A percentile compares a stretch with the other conserved stretches of the same genome.
These are phyloP conservation scores for Mermis nigrescens DNA, from an alignment of 2,888 invertebrate genomes.

Conservation along the genomic window DNA sequence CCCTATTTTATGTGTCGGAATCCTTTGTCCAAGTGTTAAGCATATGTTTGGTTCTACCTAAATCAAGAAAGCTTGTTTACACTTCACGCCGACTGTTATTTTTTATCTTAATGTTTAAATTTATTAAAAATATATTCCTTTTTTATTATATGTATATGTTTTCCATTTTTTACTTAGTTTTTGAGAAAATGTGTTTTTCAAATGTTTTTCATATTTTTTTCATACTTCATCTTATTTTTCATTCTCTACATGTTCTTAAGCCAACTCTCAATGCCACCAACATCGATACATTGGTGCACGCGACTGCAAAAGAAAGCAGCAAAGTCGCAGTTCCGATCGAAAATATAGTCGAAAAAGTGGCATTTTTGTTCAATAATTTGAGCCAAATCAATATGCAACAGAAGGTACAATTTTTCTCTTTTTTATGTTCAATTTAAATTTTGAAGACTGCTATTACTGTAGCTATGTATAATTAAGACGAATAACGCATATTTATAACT, in stretches of 20 bases:
- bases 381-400: constrained; percentile 79
- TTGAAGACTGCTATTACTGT: not conserved
- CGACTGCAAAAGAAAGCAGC: constrained; percentile 63
- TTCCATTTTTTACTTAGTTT: not conserved
- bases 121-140: no score
- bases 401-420: constrained; percentile 42
- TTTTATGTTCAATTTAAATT: constrained; percentile 10
- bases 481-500: not conserved
- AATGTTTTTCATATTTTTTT: not conserved
- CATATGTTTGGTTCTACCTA: no score
- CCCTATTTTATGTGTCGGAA: no score
- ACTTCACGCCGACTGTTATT: no score
- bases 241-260: no score
- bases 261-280: constrained; percentile 69
- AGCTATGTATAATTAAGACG: no score
- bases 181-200: not conserved
- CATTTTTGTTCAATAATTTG: constrained; percentile 96
- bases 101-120: no score
- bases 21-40: no score
- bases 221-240: no score
- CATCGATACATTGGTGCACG: constrained; percentile 80
- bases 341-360: constrained; percentile 82
- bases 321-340: constrained; percentile 64
- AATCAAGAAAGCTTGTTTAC: no score
- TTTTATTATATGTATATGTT: not conserved